Conservation (phyloP, 2,888 invertebrate genomes). For the Sesia apiformis region DNA sequence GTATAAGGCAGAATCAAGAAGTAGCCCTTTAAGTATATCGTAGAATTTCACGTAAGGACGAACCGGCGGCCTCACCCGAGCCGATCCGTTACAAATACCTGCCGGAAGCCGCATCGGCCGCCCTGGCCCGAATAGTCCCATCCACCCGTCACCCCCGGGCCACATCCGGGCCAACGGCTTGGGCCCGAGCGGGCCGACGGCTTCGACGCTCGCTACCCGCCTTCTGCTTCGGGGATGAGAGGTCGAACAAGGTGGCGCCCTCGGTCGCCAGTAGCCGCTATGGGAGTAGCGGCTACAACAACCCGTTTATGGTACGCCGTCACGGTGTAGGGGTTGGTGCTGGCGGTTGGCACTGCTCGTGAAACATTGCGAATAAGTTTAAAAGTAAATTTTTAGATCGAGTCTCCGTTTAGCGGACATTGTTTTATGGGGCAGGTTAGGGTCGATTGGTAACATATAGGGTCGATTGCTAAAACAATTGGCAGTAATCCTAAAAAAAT, state of each 20-base stretch:
- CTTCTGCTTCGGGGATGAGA: slow-evolving; percentile 37
- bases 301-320: slow-evolving; percentile 55
- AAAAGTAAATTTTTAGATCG: no score
- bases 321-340: slow-evolving; percentile 21
- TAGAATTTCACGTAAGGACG: slow-evolving; percentile 29
- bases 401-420: no score
- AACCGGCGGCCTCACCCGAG: slow-evolving; percentile 38
- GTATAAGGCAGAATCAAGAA: no score
- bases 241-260: slow-evolving; percentile 41
- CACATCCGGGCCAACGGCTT: slow-evolving; percentile 15
- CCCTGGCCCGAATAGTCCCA: slow-evolving; percentile 5
- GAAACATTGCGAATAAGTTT: no score
- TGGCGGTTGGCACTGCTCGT: slow-evolving; percentile 11
- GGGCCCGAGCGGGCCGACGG: slow-evolving; percentile 28
- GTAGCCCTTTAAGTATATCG: no score
- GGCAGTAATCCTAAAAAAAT: no score
- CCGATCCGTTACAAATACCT: slow-evolving; percentile 45
- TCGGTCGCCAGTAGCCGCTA: slow-evolving; percentile 42
- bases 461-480: no score
- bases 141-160: slow-evolving; percentile 18
- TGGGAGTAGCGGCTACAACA: slow-evolving; percentile 51
- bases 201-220: slow-evolving; percentile 15
- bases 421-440: no score
- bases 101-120: slow-evolving; percentile 39
- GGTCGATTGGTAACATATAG: no score